Evolutionary conservation across 1,140 invertebrate species (phyloP).

Genomic region (Ips nitidus): DNA sequence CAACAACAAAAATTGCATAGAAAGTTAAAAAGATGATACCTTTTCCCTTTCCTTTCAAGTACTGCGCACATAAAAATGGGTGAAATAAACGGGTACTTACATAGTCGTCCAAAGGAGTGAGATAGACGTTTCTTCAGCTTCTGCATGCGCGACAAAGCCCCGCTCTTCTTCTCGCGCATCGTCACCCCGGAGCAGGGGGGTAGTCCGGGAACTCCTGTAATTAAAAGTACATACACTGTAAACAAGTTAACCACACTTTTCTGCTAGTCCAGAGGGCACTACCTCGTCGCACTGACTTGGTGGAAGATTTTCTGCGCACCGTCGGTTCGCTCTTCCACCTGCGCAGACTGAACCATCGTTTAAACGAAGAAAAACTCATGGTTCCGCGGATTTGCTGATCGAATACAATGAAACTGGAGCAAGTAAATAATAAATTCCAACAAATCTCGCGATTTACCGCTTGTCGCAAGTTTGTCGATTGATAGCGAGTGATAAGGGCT

Average conservation of each 20-base stretch:
- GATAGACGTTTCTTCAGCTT: conserved; percentile 88
- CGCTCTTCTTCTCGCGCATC: conserved; percentile 88
- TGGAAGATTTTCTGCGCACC: background rate
- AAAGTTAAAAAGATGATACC: no score
- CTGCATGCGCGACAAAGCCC: conserved; percentile 82
- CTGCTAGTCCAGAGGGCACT: no score
- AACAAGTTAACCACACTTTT: conserved; percentile 25
- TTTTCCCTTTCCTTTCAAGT: no score
- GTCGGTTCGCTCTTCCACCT: conserved; percentile 9
- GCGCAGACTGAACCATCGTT: conserved; percentile 6
- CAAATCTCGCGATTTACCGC: conserved; percentile 5
- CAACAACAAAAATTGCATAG: no score
- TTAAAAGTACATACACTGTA: conserved; percentile 43
- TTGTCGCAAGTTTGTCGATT: conserved; percentile 7
- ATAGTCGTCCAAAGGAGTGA: conserved; percentile 87
- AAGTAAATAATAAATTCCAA: background rate
- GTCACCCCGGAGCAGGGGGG: conserved; percentile 60
- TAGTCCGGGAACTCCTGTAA: conserved; percentile 60
- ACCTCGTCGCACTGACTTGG: background rate
- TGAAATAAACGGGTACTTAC: conserved; percentile 63
- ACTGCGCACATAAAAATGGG: no score
- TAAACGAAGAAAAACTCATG: conserved; percentile 4
- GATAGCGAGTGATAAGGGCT: conserved; percentile 10
- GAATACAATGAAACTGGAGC: conserved; percentile 5
- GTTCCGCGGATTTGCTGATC: background rate